phyloP scores from a whole-genome alignment of 2,888 invertebrate genomes.

The Lasioglossum marginatum region DNA sequence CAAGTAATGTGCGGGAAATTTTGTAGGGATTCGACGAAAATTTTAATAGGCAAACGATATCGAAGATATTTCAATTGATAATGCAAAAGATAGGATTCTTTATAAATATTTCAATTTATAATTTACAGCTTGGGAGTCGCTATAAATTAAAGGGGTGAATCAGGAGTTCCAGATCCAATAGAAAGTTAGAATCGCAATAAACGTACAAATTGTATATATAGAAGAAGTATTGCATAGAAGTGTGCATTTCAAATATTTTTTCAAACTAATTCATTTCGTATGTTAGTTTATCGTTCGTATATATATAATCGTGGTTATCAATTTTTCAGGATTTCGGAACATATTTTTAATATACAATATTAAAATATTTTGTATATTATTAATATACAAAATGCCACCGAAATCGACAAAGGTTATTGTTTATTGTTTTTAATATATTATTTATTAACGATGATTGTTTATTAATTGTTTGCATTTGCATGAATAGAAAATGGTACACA shows the following conservation, averaged over 20 bases:
- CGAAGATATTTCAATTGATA: neutral
- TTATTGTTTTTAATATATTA: constrained; percentile 2
- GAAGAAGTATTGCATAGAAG: too few species aligned
- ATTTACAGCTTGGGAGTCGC: neutral
- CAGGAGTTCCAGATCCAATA: neutral
- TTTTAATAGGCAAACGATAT: neutral
- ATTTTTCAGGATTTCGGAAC: neutral
- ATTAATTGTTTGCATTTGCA: neutral
- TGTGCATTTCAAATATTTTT: neutral
- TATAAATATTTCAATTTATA: neutral
- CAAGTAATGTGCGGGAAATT: neutral
- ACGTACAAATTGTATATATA: neutral
- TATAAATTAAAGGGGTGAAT: neutral
- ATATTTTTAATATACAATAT: neutral
- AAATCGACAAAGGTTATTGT: constrained; percentile 37
- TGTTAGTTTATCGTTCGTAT: neutral
- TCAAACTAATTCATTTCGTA: neutral
- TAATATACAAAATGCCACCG: constrained; percentile 22
- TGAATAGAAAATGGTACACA: neutral
- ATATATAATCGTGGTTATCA: neutral
- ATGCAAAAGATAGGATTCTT: neutral
- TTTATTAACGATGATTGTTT: neutral
- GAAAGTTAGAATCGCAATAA: neutral
- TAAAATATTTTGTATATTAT: too few species aligned
- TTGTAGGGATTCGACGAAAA: neutral